Base-by-base conservation (phyloP, 2,797 vertebrate genomes). In the Xiphorhynchus erythropygius region DNA sequence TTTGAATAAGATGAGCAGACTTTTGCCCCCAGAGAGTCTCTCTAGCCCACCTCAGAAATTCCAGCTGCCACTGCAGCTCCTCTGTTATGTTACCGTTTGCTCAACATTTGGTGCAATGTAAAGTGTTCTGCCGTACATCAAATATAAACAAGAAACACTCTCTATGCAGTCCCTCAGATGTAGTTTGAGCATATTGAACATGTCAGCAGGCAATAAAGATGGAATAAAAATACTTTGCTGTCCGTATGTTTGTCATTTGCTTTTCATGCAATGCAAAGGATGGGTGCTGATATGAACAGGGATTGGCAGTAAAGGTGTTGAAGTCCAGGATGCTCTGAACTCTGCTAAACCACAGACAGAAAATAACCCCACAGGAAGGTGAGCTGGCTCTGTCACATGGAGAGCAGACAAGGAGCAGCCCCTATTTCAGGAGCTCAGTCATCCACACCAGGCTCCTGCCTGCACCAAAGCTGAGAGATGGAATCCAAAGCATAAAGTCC, bases 31-130 rank as follows among this genome's bases (percentile, higher is more conserved):
- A 88, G 95, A 95, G 94, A 93, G 93, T 94, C 95, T 96, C 94
- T 95, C 74, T 96, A 97, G 94, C 91, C 95, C 94, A 95, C 96
- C 95, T 96, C 94, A 96, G 89, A 97, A 96, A 97, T 97, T 96
- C 96, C 96, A 96, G 95, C 96, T 97, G 93, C 96, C 89, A 80
- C 91, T 94, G 93, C 95, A 96, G 94, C 91, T 97, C 92, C 94
- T 96, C 96, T 95, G 94, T 94, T 97, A 94, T 87, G 91, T 95
- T 96, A 94, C 96, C 94, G 95, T 96, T 97, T 95, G 96, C 90
- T 97, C 95, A 97, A 96, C 96, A 96, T 97, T 97, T 97, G 96
- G 95, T 96, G 94, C 93, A 96, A 97, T 97, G 96, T 96, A 95
- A 96, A 97, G 94, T 96, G 95, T 97, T 97, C 96, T 97, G 95